Conservation (phyloP, 2,113 vertebrate genomes). For the Accipiter virgatus region DNA sequence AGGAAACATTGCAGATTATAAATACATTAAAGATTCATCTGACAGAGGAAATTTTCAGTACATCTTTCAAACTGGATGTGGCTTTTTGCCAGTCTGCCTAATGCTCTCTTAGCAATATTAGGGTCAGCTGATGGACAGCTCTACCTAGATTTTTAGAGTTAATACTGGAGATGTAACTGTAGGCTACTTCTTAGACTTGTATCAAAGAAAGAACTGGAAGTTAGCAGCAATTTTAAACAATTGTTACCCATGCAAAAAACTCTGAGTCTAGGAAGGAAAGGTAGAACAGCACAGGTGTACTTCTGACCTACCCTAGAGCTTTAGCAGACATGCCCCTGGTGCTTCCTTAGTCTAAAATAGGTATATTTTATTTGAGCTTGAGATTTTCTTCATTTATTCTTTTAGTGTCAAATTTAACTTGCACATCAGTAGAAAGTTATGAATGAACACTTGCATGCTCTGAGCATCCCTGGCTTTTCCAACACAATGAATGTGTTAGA, state of each 20-base stretch:
- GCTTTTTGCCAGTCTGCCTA: constrained; percentile 10
- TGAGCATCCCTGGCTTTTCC: not conserved
- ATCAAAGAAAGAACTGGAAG: not conserved
- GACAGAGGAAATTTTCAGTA: constrained; percentile 36
- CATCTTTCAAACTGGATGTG: not conserved
- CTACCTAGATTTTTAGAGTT: not conserved
- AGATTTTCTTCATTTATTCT: not conserved
- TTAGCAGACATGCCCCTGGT: not conserved
- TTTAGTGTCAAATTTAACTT: not conserved
- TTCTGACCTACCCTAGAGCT: not conserved
- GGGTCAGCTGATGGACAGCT: not conserved
- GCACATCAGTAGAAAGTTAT: not conserved
- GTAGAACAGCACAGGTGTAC: not conserved
- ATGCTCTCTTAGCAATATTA: not conserved
- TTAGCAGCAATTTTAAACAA: not conserved
- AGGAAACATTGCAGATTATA: constrained; percentile 41
- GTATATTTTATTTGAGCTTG: not conserved
- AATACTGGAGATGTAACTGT: not conserved
- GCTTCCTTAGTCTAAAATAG: not conserved
- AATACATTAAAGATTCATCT: constrained; percentile 63
- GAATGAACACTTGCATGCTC: not conserved
- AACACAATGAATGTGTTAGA: rapidly evolving
- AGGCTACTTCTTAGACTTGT: not conserved
- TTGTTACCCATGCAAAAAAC: not conserved
- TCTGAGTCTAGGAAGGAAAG: not conserved